Conservation (phyloP, 2,888 invertebrate species). For the Orthosia gracilis region DNA sequence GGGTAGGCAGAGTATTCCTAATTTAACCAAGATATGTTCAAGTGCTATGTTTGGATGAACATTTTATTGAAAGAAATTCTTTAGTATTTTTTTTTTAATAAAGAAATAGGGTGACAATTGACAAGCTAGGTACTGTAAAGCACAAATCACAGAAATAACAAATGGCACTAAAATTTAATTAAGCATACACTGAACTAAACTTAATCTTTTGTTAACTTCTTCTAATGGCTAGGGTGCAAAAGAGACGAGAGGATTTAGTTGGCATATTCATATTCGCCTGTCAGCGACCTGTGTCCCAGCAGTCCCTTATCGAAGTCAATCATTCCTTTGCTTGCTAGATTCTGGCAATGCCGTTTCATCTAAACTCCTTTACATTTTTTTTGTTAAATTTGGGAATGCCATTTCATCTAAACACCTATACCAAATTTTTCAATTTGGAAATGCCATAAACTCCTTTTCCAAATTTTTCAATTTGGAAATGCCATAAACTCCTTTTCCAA, state of each 20-base stretch:
- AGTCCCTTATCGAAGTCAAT: too few relatives aligned
- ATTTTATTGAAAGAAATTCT: slow-evolving; percentile 1
- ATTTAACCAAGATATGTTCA: neutral
- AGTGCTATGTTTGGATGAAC: slow-evolving; percentile 5
- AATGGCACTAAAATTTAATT: neutral
- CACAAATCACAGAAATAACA: slow-evolving; percentile 27
- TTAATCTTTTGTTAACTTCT: slow-evolving; percentile 9
- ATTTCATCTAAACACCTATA: too few relatives aligned
- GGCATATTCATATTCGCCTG: neutral
- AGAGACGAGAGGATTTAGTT: neutral
- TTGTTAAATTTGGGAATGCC: too few relatives aligned
- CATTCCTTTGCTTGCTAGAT: neutral
- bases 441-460: too few relatives aligned
- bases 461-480: too few relatives aligned
- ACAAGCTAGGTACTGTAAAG: neutral
- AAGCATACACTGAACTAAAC: slow-evolving; percentile 11
- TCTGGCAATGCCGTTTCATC: too few relatives aligned
- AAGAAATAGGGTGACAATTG: neutral
- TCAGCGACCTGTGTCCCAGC: neutral
- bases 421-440: too few relatives aligned
- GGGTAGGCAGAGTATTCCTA: neutral
- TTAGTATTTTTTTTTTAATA: too few relatives aligned
- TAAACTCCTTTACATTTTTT: too few relatives aligned
- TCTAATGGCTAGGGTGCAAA: neutral
- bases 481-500: too few relatives aligned